Percentiles rank a stretch among this genome's conserved stretches.
These are phyloP conservation scores for Elymnias hypermnestra DNA, from an alignment of 1,140 invertebrate genomes.

Conservation along the genomic window DNA sequence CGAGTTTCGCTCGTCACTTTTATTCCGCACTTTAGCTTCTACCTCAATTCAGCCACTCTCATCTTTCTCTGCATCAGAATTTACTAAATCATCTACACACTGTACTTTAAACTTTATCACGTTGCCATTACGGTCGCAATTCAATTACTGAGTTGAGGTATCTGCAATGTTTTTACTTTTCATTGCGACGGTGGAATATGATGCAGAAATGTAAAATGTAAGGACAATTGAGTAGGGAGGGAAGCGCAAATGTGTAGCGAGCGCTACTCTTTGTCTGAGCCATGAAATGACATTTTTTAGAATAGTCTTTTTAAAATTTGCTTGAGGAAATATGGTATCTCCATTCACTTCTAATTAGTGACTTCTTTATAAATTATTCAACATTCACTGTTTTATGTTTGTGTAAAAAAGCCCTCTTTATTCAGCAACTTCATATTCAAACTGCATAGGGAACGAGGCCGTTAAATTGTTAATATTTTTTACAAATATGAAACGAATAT, in stretches of 20 bases:
- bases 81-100: conserved; percentile 30
- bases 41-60: conserved; percentile 66
- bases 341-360: conserved; percentile 22
- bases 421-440: not conserved
- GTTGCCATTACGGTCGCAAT: conserved; percentile 16
- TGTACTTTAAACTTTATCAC: conserved; percentile 21
- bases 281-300: conserved; percentile 24
- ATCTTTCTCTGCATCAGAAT: conserved; percentile 60
- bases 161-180: conserved; percentile 71
- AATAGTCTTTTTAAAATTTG: conserved; percentile 24
- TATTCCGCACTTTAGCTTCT: conserved; percentile 67
- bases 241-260: conserved; percentile 52
- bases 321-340: conserved; percentile 24
- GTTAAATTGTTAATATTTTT: too few species aligned
- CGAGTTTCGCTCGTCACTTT: conserved; percentile 59
- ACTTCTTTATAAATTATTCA: conserved; percentile 9
- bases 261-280: conserved; percentile 42
- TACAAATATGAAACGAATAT: too few species aligned
- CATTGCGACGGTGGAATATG: conserved; percentile 67
- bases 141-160: conserved; percentile 12
- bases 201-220: conserved; percentile 71
- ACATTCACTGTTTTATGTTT: conserved; percentile 4
- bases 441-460: too few species aligned
- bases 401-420: not conserved
- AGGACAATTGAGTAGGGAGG: conserved; percentile 65